Base-by-base conservation (phyloP, 2,113 vertebrate genomes). In the Gavialis gangeticus region DNA sequence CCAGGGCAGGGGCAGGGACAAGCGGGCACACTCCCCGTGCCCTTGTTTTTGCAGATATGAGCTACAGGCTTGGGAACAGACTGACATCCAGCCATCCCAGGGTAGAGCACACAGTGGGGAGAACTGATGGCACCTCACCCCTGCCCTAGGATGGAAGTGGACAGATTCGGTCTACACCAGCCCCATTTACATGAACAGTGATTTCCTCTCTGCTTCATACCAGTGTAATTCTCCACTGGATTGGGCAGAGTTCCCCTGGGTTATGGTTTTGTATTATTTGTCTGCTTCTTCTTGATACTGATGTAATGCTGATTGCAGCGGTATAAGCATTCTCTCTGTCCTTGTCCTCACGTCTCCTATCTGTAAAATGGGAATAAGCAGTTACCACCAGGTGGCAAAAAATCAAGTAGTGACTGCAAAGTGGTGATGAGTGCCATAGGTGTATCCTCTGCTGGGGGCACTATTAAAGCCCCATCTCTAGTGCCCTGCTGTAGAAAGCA, bases 281-380 rank as follows among this genome's bases (percentile, higher is more conserved):
- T 81, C 22, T 73, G 85, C 4, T 21, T 25, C 17, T 77, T 83
- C 12, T 34, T 56, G 24, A 66, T 55, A 85, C 46, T 9, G 46
- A 46, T 46, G 46, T 46, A 46, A 46, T 46, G 46, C 46, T 46
- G 46, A 46, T 46, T 46, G 46, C 46, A 46, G 46, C 46, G 2
- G 7, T 46, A 9, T 46, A 83, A 80, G 91, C 54, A 56, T 34
- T 96, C 87, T 66, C 71, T 87, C 89, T 94, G n/a, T 88, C 91
- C 78, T 46, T 85, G 55, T 84, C 59, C 89, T 80, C 63, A 88
- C 86, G 86, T 84, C 91, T 91, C 93, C 73, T 91, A 93, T 92
- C 96, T 97, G 96, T 92, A 80, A 90, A 85, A 95, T 94, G 85
- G 89, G 92, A 93, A 94, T 89, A 95, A 92, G 84, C 87, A 88